phyloP scores from a whole-genome alignment of 2,888 invertebrate genomes.

The Papilio demoleus region DNA sequence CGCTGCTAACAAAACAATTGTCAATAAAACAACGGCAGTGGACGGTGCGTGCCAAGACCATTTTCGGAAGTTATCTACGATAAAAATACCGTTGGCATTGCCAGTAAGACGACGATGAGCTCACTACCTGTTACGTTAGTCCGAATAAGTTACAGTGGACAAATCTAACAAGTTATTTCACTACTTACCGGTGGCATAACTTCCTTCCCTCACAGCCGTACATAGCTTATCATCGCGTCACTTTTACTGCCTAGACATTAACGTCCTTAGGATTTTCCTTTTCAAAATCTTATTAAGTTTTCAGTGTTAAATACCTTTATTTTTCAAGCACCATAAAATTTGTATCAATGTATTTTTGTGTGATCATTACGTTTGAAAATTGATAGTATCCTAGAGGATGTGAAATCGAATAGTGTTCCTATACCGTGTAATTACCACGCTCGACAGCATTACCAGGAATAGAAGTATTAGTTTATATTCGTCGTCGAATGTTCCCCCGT shows the following conservation, averaged over 20 bases:
- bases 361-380: not conserved
- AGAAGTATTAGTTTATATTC: slow-evolving; percentile 75
- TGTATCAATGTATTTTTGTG: no score
- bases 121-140: slow-evolving; percentile 19
- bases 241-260: not conserved
- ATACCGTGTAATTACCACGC: slow-evolving; percentile 48
- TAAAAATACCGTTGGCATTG: slow-evolving; percentile 19
- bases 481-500: slow-evolving; percentile 78
- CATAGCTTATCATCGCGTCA: slow-evolving; percentile 4
- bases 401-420: slow-evolving; percentile 13
- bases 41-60: slow-evolving; percentile 19
- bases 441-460: slow-evolving; percentile 69
- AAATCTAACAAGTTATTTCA: slow-evolving; percentile 3
- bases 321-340: not conserved
- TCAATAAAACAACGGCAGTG: slow-evolving; percentile 7
- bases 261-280: not conserved
- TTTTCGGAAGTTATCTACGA: slow-evolving; percentile 21
- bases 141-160: slow-evolving; percentile 13
- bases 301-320: not conserved
- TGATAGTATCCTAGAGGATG: slow-evolving; percentile 2
- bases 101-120: slow-evolving; percentile 20
- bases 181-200: slow-evolving; percentile 9
- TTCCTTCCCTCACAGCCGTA: slow-evolving; percentile 5
- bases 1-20: slow-evolving; percentile 4
- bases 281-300: not conserved